These are phyloP conservation scores for Parauchenoglanis punctatus DNA, from an alignment of 2,797 vertebrate species.

Conservation along the genomic window DNA sequence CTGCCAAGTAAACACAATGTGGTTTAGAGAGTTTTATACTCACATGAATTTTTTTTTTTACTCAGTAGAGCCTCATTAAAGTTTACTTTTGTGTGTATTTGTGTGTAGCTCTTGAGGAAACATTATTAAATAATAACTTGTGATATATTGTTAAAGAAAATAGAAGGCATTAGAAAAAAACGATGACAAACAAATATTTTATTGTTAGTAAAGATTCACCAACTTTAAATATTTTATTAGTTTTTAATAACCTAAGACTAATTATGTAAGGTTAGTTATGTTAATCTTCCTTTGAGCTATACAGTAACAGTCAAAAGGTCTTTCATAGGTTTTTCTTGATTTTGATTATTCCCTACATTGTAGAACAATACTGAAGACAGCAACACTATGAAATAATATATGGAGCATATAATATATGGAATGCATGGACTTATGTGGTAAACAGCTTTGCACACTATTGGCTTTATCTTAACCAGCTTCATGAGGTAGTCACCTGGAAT, in stretches of 20 bases:
- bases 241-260: background rate
- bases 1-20: conserved; percentile 18
- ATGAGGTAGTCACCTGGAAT: too few species aligned
- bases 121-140: background rate
- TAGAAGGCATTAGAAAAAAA: background rate
- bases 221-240: background rate
- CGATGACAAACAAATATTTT: background rate
- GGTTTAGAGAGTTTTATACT: conserved; percentile 7
- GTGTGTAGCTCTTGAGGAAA: background rate
- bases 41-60: background rate
- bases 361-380: too few species aligned
- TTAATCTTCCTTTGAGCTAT: background rate
- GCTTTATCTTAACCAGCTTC: too few species aligned
- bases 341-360: too few species aligned
- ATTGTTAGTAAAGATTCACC: background rate
- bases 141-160: background rate
- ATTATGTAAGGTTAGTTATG: background rate
- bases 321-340: too few species aligned
- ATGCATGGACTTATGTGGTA: too few species aligned
- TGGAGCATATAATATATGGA: too few species aligned
- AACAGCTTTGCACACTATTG: too few species aligned
- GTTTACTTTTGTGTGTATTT: background rate
- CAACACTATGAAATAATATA: too few species aligned
- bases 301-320: too few species aligned
- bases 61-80: background rate